Conservation (phyloP, 2,888 invertebrate species). For the Aphidoletes aphidimyza region DNA sequence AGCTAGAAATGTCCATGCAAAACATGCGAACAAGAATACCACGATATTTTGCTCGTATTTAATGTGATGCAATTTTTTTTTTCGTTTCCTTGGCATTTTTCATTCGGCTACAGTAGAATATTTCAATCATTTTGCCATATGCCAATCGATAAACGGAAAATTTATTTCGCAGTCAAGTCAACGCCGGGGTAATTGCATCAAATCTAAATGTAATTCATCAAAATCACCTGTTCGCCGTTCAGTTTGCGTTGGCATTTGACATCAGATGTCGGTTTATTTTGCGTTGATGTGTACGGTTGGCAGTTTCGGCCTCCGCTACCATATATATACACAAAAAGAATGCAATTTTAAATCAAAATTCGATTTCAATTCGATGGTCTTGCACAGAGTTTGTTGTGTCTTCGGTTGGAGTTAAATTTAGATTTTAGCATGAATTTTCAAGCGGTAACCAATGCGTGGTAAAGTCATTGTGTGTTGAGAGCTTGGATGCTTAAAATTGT, state of each 20-base stretch:
- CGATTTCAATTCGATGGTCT: background rate
- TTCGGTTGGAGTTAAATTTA: background rate
- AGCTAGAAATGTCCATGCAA: background rate
- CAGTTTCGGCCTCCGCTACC: too few relatives aligned
- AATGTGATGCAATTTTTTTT: constrained; percentile 25
- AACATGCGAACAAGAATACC: too few relatives aligned
- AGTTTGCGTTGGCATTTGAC: constrained; percentile 11
- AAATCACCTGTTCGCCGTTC: constrained; percentile 34
- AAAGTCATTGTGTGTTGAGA: too few relatives aligned
- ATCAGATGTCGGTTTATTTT: background rate
- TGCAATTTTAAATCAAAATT: constrained; percentile 3
- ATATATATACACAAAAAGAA: background rate
- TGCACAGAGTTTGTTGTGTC: background rate
- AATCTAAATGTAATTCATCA: constrained; percentile 24
- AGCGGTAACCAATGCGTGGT: too few relatives aligned
- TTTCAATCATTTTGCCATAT: constrained; percentile 40
- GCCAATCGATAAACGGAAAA: background rate
- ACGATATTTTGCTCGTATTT: too few relatives aligned
- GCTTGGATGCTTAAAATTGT: background rate
- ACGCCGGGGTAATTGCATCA: constrained; percentile 23
- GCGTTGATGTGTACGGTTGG: background rate
- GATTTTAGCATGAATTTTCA: background rate
- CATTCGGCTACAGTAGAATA: background rate
- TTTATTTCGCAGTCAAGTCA: too few relatives aligned
- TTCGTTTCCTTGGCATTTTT: background rate